These are phyloP conservation scores for Euzophera pinguis DNA, from an alignment of 2,888 invertebrate genomes.

Conservation along the genomic window DNA sequence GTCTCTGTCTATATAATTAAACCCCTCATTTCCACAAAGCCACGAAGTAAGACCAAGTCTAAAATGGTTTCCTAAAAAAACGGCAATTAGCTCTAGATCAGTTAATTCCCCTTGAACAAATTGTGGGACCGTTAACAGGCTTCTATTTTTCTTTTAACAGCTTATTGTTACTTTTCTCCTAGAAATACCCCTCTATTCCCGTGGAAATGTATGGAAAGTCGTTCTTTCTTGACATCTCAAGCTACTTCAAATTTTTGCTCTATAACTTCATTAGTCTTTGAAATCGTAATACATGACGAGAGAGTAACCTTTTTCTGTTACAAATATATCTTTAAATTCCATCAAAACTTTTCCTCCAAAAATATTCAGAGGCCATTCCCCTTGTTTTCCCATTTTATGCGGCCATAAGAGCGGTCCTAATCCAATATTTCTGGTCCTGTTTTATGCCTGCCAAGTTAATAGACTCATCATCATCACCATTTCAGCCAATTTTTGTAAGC, in stretches of 20 bases:
- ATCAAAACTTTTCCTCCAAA: too few species aligned
- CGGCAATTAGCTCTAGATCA: background rate
- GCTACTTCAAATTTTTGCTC: too few species aligned
- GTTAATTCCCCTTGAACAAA: slow-evolving; percentile 9
- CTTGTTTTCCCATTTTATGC: slow-evolving; percentile 7
- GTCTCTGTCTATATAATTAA: background rate
- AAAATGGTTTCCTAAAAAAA: background rate
- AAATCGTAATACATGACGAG: background rate
- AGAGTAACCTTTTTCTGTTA: background rate
- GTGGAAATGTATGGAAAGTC: too few species aligned
- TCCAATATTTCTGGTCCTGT: slow-evolving; percentile 11
- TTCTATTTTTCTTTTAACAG: slow-evolving; percentile 11
- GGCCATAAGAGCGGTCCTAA: slow-evolving; percentile 12
- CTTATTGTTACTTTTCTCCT: background rate
- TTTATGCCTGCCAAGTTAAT: slow-evolving; percentile 11
- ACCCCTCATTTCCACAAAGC: background rate
- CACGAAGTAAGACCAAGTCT: background rate
- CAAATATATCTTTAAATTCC: slow-evolving; percentile 1
- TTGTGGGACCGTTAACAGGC: slow-evolving; percentile 5
- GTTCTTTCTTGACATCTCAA: too few species aligned
- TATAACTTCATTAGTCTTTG: too few species aligned
- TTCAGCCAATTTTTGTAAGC: slow-evolving; percentile 9
- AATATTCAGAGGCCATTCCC: background rate
- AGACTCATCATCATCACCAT: slow-evolving; percentile 13
- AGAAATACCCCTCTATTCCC: too few species aligned